Evolutionary conservation across 1,140 invertebrate species (phyloP).

Genomic region (Gryon sp.): DNA sequence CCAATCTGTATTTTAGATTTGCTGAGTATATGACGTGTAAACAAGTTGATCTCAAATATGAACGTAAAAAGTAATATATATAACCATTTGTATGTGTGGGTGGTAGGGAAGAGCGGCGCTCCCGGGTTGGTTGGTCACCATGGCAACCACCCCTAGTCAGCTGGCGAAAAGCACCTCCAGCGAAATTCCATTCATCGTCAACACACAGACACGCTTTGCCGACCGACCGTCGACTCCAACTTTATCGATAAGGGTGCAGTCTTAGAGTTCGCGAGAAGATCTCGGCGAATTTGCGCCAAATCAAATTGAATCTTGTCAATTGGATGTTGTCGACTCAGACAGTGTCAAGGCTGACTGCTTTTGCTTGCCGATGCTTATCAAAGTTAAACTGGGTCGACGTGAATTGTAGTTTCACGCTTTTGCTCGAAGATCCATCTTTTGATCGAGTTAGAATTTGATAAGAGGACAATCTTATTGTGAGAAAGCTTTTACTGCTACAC

Average conservation of each 20-base stretch:
- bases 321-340: too few species aligned
- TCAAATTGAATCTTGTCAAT: too few species aligned
- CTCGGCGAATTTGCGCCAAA: too few species aligned
- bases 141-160: slow-evolving; percentile 76
- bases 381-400: slow-evolving; percentile 17
- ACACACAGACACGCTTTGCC: slow-evolving; percentile 44
- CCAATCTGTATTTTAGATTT: too few species aligned
- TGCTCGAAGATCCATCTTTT: neutral
- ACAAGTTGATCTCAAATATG: too few species aligned
- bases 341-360: slow-evolving; percentile 36
- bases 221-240: slow-evolving; percentile 58
- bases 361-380: neutral
- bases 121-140: slow-evolving; percentile 75
- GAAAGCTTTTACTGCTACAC: too few species aligned
- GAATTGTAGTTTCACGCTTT: neutral
- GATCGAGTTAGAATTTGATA: neutral
- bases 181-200: slow-evolving; percentile 73
- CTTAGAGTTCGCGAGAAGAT: too few species aligned
- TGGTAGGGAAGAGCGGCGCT: slow-evolving; percentile 71
- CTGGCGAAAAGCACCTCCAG: slow-evolving; percentile 72
- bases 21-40: too few species aligned
- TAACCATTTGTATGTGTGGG: slow-evolving; percentile 15
- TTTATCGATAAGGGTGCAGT: slow-evolving; percentile 29
- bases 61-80: too few species aligned
- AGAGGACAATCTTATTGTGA: too few species aligned